Conservation (phyloP, 2,888 invertebrate species). For the Gymnocheta viridis region DNA sequence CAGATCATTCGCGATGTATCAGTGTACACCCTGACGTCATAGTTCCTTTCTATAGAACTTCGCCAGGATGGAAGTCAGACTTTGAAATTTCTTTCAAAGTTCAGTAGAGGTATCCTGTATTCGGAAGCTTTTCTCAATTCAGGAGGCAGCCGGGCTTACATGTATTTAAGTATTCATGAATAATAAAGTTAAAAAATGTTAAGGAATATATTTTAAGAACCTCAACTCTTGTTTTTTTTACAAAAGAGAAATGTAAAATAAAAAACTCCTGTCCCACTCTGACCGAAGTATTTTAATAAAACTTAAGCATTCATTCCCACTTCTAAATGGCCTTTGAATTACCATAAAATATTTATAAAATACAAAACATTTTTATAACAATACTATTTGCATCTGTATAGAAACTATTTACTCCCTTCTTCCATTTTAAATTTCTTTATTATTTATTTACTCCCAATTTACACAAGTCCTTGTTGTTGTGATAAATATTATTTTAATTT, state of each 20-base stretch:
- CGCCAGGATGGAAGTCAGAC: too few relatives aligned
- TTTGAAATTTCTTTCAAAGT: too few relatives aligned
- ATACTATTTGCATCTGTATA: neutral
- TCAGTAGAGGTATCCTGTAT: too few relatives aligned
- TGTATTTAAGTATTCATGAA: too few relatives aligned
- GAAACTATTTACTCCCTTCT: neutral
- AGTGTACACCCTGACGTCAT: too few relatives aligned
- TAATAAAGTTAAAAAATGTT: too few relatives aligned
- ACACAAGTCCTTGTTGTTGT: slow-evolving; percentile 19
- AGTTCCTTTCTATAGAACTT: too few relatives aligned
- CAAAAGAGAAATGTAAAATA: neutral
- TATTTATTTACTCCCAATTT: slow-evolving; percentile 46
- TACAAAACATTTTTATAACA: neutral
- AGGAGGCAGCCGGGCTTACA: too few relatives aligned
- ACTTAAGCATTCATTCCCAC: neutral
- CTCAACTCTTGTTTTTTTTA: neutral
- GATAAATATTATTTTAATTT: slow-evolving; percentile 52
- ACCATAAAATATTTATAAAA: neutral
- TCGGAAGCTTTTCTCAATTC: too few relatives aligned
- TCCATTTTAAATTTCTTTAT: slow-evolving; percentile 6
- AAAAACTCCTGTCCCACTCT: neutral
- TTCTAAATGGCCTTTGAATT: neutral
- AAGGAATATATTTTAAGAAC: neutral
- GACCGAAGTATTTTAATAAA: neutral
- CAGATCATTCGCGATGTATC: too few relatives aligned